phyloP scores from a whole-genome alignment of 2,797 vertebrate genomes.

The Galagoides demidoff region DNA sequence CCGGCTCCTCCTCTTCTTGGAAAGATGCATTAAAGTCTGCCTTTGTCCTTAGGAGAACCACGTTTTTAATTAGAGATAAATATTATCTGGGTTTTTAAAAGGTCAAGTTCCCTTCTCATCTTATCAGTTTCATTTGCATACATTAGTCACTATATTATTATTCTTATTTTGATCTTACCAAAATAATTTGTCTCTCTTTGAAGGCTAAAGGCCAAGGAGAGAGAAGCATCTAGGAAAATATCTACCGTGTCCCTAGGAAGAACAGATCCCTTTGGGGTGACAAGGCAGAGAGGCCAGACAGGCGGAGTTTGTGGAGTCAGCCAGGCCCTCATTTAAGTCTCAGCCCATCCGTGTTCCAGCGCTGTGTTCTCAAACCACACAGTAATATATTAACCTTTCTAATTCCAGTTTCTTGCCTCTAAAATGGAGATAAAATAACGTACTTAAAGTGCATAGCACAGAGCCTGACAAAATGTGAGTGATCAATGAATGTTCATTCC shows the following conservation, averaged over 20 bases:
- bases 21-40: not conserved
- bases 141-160: not conserved
- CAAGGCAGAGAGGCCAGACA: not conserved
- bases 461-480: not conserved
- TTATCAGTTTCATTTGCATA: not conserved
- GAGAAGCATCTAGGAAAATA: not conserved
- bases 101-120: not conserved
- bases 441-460: not conserved
- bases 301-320: not conserved
- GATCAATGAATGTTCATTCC: not conserved
- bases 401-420: not conserved
- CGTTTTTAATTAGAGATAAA: not conserved
- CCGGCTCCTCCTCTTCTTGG: not conserved
- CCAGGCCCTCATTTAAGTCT: not conserved
- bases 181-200: not conserved
- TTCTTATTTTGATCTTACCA: conserved; percentile 13
- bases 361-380: not conserved
- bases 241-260: not conserved
- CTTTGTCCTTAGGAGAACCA: not conserved
- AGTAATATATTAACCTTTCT: not conserved
- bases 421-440: not conserved
- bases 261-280: not conserved
- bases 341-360: not conserved
- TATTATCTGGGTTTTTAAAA: conserved; percentile 12
- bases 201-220: not conserved